Conservation (phyloP, 2,888 invertebrate species). For the Agrotis segetum region DNA sequence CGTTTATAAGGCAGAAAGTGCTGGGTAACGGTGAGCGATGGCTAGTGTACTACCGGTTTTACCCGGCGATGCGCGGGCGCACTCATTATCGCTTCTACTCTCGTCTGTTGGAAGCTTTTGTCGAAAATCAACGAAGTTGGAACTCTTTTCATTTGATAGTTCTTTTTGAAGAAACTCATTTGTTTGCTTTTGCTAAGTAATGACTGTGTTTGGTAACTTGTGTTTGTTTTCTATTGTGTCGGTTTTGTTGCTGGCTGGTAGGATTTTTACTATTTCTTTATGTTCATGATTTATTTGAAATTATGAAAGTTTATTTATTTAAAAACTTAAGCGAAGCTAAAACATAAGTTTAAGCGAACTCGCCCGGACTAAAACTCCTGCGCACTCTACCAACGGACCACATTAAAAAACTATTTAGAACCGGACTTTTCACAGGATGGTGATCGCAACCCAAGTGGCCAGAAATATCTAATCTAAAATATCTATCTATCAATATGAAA, state of each 20-base stretch:
- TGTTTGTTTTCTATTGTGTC: conserved; percentile 37
- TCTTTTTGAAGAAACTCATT: conserved; percentile 50
- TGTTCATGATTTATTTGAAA: conserved; percentile 1
- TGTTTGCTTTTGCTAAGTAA: conserved; percentile 61
- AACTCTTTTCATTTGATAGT: conserved; percentile 63
- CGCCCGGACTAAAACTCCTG: too few relatives aligned
- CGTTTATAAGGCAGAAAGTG: conserved; percentile 84
- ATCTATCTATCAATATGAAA: too few relatives aligned
- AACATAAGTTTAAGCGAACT: too few relatives aligned
- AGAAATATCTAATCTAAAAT: not conserved
- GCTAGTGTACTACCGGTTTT: conserved; percentile 87
- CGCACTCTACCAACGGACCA: too few relatives aligned
- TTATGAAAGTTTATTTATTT: too few relatives aligned
- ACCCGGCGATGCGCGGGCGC: conserved; percentile 74
- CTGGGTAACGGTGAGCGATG: conserved; percentile 87
- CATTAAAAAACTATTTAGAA: too few relatives aligned
- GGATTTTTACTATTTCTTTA: not conserved
- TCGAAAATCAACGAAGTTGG: conserved; percentile 76
- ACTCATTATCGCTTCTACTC: conserved; percentile 82
- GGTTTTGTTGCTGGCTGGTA: conserved; percentile 15
- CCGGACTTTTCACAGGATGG: too few relatives aligned
- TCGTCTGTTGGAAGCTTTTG: conserved; percentile 77
- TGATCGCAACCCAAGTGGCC: too few relatives aligned
- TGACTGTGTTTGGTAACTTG: conserved; percentile 49
- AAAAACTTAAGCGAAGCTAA: too few relatives aligned